phyloP scores from a whole-genome alignment of 2,113 vertebrate genomes.

The Chloroceryle aenea region DNA sequence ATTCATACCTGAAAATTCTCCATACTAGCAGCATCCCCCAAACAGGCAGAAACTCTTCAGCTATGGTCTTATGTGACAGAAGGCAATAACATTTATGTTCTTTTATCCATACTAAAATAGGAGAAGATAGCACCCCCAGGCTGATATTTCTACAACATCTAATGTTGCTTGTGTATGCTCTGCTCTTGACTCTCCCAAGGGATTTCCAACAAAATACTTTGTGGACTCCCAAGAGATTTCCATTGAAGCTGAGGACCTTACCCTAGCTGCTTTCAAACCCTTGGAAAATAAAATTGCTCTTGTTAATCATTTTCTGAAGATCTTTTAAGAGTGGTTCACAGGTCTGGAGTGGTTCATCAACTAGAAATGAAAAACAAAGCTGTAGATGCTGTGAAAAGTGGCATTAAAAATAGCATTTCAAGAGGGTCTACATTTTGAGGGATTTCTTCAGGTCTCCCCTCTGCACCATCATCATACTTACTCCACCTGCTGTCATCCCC shows the following conservation, averaged over 20 bases:
- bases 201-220: not conserved
- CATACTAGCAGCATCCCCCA: not conserved
- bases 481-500: not conserved
- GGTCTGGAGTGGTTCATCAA: not conserved
- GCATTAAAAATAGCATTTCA: not conserved
- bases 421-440: not conserved
- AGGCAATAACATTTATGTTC: not conserved
- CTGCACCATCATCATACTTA: constrained; percentile 1
- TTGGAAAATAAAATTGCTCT: not conserved
- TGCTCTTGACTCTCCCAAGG: not conserved
- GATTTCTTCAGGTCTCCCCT: not conserved
- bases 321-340: not conserved
- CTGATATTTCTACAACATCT: not conserved
- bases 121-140: not conserved
- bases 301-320: not conserved
- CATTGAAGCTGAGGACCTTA: not conserved
- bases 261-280: not conserved
- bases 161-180: not conserved
- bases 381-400: not conserved
- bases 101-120: not conserved
- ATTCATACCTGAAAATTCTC: not conserved
- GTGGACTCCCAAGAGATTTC: not conserved
- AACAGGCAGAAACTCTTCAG: not conserved
- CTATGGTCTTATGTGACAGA: not conserved
- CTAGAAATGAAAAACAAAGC: not conserved